Percentiles rank a stretch among this genome's conserved stretches.
Conservation (phyloP, 2,113 vertebrate species). For the Patagioenas fasciata region DNA sequence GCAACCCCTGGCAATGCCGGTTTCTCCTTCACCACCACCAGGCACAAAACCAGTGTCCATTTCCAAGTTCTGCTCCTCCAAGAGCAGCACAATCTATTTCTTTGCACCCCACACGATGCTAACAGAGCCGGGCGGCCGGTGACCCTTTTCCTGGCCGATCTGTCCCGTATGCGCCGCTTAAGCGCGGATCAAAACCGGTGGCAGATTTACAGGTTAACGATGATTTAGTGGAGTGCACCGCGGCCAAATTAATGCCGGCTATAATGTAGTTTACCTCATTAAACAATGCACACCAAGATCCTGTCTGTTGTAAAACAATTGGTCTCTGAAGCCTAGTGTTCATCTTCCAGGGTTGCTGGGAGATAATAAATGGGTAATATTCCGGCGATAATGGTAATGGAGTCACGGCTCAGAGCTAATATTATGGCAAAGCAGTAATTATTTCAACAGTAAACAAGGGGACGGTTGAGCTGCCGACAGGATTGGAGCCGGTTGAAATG, state of each 20-base stretch:
- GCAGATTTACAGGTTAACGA: slow-evolving; percentile 76
- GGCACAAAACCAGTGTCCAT: fast-evolving
- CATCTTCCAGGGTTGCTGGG: slow-evolving; percentile 81
- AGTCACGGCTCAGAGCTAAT: slow-evolving; percentile 85
- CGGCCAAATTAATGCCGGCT: slow-evolving; percentile 73
- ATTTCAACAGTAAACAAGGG: slow-evolving; percentile 86
- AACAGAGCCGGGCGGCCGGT: neutral
- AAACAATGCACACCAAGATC: slow-evolving; percentile 80
- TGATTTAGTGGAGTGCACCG: slow-evolving; percentile 68
- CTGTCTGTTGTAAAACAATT: slow-evolving; percentile 80
- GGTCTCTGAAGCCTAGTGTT: slow-evolving; percentile 82
- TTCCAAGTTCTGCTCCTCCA: neutral
- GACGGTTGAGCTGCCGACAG: slow-evolving; percentile 76
- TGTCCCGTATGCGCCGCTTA: neutral
- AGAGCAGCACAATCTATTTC: neutral
- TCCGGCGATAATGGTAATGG: slow-evolving; percentile 80
- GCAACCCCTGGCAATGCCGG: neutral
- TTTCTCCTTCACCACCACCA: neutral
- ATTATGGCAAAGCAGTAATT: slow-evolving; percentile 85
- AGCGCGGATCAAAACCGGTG: slow-evolving; percentile 52
- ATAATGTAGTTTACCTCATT: slow-evolving; percentile 82
- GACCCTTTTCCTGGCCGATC: neutral
- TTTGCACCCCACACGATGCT: fast-evolving
- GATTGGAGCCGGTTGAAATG: slow-evolving; percentile 68
- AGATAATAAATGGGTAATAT: slow-evolving; percentile 86